Base-by-base conservation (phyloP, 2,888 invertebrate genomes). In the Xylophagus ater region DNA sequence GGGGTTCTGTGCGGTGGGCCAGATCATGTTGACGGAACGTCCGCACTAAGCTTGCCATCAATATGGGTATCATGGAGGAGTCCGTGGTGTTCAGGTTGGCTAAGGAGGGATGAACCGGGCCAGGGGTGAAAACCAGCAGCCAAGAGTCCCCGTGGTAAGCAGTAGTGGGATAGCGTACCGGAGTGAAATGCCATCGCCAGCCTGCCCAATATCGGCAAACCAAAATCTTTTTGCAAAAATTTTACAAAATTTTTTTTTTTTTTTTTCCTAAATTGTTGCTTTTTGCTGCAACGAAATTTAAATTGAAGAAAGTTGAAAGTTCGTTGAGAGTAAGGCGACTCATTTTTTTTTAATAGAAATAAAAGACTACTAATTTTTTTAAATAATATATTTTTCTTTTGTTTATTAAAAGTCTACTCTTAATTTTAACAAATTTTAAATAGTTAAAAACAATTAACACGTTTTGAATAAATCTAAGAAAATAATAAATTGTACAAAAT, bases 111-210 rank as follows among this genome's bases (percentile, higher is more conserved):
- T 82, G 90, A 72, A 92, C 74, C 84, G 92, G 92, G 89, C 87
- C 88, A 92, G 92, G 81, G 86, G 86, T 87, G 90, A 83, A 87
- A 90, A 87, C 80, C 85, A 92, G 90, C 92, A 93, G 89, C 88
- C 89, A 90, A 92, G 89, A 93, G 87, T 85, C 84, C 79, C 88
- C 89, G 87, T 85, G 89, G 87, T 76, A 81, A 75, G 85, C 89
- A 89, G 90, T 92, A 89, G 88, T 84, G 87, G 89, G 89, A 87
- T 85, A 81, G 90, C 90, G 85, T 80, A 85, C 79, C 84, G 86
- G 90, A 92, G 88, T 87, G 82, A 75, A 76, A 72, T 74, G 76
- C 80, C 76, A 80, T 75, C 76, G 71, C 70, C 79, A 89, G 89
- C 90, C 85, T 71, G 76, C 69, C 72, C 76, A 74, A 84, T 67